phyloP scores from a whole-genome alignment of 2,113 vertebrate genomes.

The Sardina pilchardus region DNA sequence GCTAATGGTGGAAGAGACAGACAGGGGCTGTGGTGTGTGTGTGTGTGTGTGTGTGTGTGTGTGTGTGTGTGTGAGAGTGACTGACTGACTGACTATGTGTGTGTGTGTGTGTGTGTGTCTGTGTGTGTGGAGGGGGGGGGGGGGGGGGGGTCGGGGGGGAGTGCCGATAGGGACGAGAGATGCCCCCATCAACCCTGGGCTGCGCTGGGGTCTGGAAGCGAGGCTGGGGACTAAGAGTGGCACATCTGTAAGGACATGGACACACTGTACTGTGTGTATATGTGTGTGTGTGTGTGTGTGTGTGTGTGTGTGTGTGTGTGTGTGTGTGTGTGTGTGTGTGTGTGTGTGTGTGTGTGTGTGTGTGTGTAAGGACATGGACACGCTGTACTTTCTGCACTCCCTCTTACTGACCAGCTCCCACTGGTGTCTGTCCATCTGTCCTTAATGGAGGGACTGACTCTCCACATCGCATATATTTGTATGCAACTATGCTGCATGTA shows the following conservation, averaged over 20 bases:
- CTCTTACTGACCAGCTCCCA: background rate
- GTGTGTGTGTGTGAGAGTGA: too few relatives aligned
- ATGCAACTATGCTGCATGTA: background rate
- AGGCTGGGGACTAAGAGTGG: background rate
- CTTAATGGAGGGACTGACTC: background rate
- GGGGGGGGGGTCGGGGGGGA: too few relatives aligned
- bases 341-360: too few relatives aligned
- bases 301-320: too few relatives aligned
- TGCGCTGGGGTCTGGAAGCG: background rate
- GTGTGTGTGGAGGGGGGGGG: background rate
- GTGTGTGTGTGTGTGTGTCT: too few relatives aligned
- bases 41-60: too few relatives aligned
- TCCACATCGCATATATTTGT: too few relatives aligned
- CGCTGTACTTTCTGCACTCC: background rate
- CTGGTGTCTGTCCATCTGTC: background rate
- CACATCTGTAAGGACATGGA: background rate
- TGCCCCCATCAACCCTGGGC: background rate
- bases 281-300: too few relatives aligned
- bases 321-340: too few relatives aligned
- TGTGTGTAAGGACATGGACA: background rate
- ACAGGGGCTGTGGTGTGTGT: too few relatives aligned
- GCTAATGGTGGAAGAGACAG: slow-evolving; percentile 42
- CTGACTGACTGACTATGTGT: too few relatives aligned
- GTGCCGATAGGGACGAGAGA: background rate
- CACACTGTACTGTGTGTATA: background rate